Evolutionary conservation across 2,797 vertebrate genomes (phyloP), one percentile per base, ranked within the genome.

Genomic region (Mus minutoides): DNA sequence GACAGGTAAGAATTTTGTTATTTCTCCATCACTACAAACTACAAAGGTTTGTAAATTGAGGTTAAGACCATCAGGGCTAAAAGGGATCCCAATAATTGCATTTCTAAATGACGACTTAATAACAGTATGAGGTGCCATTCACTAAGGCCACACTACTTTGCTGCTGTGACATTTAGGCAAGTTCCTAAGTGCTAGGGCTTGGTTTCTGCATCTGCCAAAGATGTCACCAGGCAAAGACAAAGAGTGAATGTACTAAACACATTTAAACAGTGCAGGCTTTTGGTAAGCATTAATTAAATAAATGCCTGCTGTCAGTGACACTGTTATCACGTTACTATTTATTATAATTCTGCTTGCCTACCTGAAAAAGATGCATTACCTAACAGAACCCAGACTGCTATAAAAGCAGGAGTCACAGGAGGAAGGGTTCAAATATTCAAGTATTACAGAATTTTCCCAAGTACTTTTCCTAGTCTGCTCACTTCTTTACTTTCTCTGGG

Each of bases 341-440:
- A 69, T 87, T 92, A 88, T 58, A 31, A 87, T 0, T 24, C 34
- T 52, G 6, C 22, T 62, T 22, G 9, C 52, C 85, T 62, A n/a
- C 54, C 88, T 93, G 82, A 49, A 89, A 94, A 95, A 96, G 75
- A 92, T 21, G 46, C 67, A 83, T 54, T 92, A 95, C 91, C 88
- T 69, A 97, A 92, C 73, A 94, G 92, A 98, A 86, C 49, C 24
- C 56, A 89, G 86, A 91, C 31, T 46, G 31, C 64, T 91, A 94
- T 29, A 67, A 92, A 94, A 83, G 64, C n/a, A 94, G 95, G 6
- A 90, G 34, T 92, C 62, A 94, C 52, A 58, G 19, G 0, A 95
- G 92, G 64, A 89, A 91, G 87, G 91, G 86, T 91, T 98, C 95
- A 97, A 94, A 94, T 56, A 69, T 58, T 73, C 78, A 96, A 88